These are phyloP conservation scores for Ennomos erosarius DNA, from an alignment of 2,888 invertebrate species.

Conservation along the genomic window DNA sequence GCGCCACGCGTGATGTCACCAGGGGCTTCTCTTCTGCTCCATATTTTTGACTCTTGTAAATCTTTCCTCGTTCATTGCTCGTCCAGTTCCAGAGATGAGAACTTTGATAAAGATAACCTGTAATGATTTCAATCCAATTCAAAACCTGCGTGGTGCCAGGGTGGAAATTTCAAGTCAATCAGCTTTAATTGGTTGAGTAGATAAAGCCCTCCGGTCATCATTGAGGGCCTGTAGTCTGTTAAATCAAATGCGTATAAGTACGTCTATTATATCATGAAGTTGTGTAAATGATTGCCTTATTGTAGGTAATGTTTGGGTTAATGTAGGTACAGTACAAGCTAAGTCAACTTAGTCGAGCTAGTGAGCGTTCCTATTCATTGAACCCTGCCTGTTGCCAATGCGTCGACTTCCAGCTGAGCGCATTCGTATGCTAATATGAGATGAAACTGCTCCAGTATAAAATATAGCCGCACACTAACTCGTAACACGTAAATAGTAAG, in stretches of 20 bases:
- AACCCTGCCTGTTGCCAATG: slow-evolving; percentile 34
- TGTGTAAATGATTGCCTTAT: slow-evolving; percentile 13
- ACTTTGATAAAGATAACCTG: slow-evolving; percentile 8
- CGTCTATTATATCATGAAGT: slow-evolving; percentile 11
- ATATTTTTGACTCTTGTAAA: slow-evolving; percentile 12
- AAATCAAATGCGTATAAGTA: slow-evolving; percentile 20
- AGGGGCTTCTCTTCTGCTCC: slow-evolving; percentile 43
- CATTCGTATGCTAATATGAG: slow-evolving; percentile 57
- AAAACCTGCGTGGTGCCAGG: slow-evolving; percentile 26
- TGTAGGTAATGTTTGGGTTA: slow-evolving; percentile 17
- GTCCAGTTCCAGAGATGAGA: slow-evolving; percentile 5
- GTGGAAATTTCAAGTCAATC: slow-evolving; percentile 32
- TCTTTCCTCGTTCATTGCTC: slow-evolving; percentile 16
- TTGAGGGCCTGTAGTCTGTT: slow-evolving; percentile 25
- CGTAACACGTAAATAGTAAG: slow-evolving; percentile 12
- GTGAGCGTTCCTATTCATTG: slow-evolving; percentile 32
- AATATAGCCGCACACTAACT: slow-evolving; percentile 27
- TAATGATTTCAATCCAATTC: slow-evolving; percentile 16
- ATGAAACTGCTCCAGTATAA: slow-evolving; percentile 47
- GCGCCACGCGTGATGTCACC: slow-evolving; percentile 81
- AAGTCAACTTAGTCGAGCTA: neutral
- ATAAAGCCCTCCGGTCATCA: slow-evolving; percentile 25
- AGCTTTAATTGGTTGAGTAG: slow-evolving; percentile 34
- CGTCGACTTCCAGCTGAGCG: slow-evolving; percentile 44
- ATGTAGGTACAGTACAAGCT: slow-evolving; percentile 5